phyloP scores from a whole-genome alignment of 2,888 invertebrate genomes.

The Drosophila cognata region DNA sequence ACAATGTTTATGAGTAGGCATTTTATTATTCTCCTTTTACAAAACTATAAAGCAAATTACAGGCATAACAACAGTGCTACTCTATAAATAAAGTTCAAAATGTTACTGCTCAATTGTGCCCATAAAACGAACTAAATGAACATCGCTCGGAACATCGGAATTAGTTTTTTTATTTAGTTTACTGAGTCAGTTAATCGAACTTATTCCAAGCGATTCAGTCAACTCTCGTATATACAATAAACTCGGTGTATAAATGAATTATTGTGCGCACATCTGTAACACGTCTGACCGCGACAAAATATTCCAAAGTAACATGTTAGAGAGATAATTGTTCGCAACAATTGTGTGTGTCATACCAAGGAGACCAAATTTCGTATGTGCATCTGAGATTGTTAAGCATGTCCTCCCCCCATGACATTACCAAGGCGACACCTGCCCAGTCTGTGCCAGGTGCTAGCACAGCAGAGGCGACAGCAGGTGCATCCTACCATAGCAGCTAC shows the following conservation, averaged over 20 bases:
- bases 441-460: constrained; percentile 59
- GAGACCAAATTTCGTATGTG: not conserved
- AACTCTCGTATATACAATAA: not conserved
- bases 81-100: not conserved
- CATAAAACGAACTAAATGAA: constrained; percentile 3
- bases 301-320: constrained; percentile 14
- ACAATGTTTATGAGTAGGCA: not conserved
- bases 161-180: constrained; percentile 8
- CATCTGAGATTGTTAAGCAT: constrained; percentile 21
- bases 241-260: constrained; percentile 10
- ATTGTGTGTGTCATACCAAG: constrained; percentile 18
- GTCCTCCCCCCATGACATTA: constrained; percentile 31
- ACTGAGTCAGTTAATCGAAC: constrained; percentile 8
- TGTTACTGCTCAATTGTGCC: not conserved
- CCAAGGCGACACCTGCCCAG: constrained; percentile 55
- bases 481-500: constrained; percentile 20
- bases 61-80: not conserved
- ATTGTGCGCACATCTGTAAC: not conserved
- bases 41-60: not conserved
- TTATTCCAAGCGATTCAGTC: constrained; percentile 10
- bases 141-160: not conserved
- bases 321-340: constrained; percentile 9
- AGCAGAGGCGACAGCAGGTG: constrained; percentile 17
- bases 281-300: not conserved
- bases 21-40: not conserved